Conservation (phyloP, 2,888 invertebrate species). For the Empis stercorea region DNA sequence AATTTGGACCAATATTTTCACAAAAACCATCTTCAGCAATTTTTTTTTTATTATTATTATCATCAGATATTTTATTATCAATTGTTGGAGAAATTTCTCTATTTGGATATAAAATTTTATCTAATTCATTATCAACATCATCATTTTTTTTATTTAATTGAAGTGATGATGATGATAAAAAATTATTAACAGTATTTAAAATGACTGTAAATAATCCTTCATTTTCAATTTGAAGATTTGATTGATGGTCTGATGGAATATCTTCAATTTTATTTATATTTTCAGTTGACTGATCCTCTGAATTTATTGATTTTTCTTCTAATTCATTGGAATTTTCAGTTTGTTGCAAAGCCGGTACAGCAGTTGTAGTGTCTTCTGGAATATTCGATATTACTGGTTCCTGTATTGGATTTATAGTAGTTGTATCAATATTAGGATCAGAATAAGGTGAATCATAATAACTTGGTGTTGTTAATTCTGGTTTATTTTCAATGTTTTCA, state of each 20-base stretch:
- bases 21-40: constrained; percentile 17
- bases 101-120: constrained; percentile 22
- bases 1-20: constrained; percentile 19
- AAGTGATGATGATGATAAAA: constrained; percentile 17
- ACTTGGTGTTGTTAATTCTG: no score
- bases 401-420: no score
- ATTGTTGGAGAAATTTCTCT: neutral
- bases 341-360: neutral
- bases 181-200: constrained; percentile 29
- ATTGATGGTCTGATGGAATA: no score
- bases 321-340: neutral
- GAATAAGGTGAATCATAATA: no score
- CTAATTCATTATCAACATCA: constrained; percentile 16
- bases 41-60: neutral
- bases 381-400: no score
- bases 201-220: constrained; percentile 29
- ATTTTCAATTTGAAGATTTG: constrained; percentile 10
- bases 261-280: constrained; percentile 10
- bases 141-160: neutral
- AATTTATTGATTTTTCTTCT: neutral
- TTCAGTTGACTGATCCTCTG: constrained; percentile 10
- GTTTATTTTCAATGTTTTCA: no score
- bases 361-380: neutral
- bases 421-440: no score
- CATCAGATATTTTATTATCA: neutral